phyloP scores from a whole-genome alignment of 2,888 invertebrate genomes.

The Tenthredo notha region DNA sequence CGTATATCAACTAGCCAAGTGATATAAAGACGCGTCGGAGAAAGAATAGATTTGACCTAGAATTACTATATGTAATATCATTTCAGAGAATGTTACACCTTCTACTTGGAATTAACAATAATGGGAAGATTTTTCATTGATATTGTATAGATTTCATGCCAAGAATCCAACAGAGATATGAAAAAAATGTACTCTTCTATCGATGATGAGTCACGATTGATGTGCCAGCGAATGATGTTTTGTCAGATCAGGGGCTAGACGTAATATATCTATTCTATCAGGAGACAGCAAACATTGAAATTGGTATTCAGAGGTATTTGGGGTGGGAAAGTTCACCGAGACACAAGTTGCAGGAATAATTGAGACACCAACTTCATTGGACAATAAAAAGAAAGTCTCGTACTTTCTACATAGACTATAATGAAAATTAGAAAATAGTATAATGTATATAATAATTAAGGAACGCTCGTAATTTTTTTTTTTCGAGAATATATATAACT shows the following conservation, averaged over 20 bases:
- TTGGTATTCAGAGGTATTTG: slow-evolving; percentile 68
- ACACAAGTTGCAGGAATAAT: slow-evolving; percentile 68
- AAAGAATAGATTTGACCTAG: background rate
- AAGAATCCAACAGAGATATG: background rate
- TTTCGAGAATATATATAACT: background rate
- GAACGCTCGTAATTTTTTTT: background rate
- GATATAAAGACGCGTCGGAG: background rate
- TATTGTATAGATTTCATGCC: background rate
- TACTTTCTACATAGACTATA: background rate
- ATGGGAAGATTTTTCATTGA: background rate
- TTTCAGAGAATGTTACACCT: background rate
- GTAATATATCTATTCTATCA: slow-evolving; percentile 73
- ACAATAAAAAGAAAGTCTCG: slow-evolving; percentile 27
- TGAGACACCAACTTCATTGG: slow-evolving; percentile 60
- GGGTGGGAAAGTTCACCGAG: slow-evolving; percentile 66
- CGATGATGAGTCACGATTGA: slow-evolving; percentile 28
- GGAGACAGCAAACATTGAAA: slow-evolving; percentile 75
- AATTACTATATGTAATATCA: background rate
- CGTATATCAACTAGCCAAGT: background rate
- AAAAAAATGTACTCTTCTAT: background rate
- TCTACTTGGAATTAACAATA: background rate
- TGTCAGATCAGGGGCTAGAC: slow-evolving; percentile 72
- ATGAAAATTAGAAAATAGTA: slow-evolving; percentile 15
- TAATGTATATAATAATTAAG: background rate
- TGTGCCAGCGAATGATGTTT: slow-evolving; percentile 64